phyloP scores from a whole-genome alignment of 2,797 vertebrate genomes.

The Falco cherrug region DNA sequence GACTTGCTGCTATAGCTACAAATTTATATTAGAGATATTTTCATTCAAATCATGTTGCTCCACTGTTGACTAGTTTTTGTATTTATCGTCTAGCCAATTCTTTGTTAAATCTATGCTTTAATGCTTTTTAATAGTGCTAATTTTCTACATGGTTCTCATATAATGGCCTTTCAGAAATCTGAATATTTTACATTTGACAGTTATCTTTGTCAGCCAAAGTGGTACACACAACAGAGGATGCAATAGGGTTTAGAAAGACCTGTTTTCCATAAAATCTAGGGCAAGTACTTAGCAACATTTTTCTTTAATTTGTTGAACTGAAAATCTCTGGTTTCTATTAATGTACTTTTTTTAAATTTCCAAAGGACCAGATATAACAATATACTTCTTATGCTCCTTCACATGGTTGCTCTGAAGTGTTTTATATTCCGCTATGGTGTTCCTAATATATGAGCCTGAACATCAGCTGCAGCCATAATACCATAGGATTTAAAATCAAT shows the following conservation, averaged over 20 bases:
- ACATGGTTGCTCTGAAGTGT: not conserved
- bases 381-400: not conserved
- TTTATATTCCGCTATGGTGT: not conserved
- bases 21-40: not conserved
- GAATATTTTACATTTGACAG: not conserved
- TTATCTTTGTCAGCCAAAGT: not conserved
- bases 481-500: not conserved
- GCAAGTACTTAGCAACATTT: not conserved
- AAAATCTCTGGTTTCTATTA: not conserved
- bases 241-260: not conserved
- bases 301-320: not conserved
- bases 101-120: not conserved
- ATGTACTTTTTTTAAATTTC: not conserved
- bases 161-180: not conserved
- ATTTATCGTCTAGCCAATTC: not conserved
- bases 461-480: not conserved
- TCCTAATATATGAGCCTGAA: not conserved
- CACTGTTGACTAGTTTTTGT: not conserved
- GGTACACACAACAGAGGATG: not conserved
- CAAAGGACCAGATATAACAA: not conserved
- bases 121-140: not conserved
- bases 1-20: not conserved
- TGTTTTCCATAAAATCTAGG: constrained; percentile 14
- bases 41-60: not conserved
- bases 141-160: not conserved